Evolutionary conservation across 2,113 vertebrate species (phyloP).

Genomic region (Cyphomyrus discorhynchus): DNA sequence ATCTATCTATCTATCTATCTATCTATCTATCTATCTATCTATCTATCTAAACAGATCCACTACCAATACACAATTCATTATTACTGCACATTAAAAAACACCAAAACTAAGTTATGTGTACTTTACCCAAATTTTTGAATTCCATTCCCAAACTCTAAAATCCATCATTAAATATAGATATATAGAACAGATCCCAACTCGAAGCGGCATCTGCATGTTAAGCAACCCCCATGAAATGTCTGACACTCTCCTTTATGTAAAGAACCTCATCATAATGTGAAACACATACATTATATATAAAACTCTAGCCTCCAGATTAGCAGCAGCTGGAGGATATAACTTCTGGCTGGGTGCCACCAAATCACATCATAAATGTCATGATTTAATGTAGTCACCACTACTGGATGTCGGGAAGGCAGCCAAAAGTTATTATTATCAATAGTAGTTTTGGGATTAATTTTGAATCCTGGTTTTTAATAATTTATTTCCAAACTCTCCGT

Average conservation of each 20-base stretch:
- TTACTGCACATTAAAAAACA: neutral
- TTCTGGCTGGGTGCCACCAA: neutral
- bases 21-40: neutral
- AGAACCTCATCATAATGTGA: neutral
- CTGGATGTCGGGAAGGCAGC: neutral
- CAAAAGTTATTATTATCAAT: slow-evolving; percentile 1
- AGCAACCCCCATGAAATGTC: neutral
- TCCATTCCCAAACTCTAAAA: neutral
- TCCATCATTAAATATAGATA: neutral
- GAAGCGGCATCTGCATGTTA: neutral
- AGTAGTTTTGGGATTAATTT: neutral
- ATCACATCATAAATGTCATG: neutral
- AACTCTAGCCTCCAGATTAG: neutral
- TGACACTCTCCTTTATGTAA: neutral
- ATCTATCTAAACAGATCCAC: neutral
- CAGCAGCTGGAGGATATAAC: slow-evolving; percentile 6
- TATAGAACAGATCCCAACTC: neutral
- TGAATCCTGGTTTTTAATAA: neutral
- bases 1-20: no score
- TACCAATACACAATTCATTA: neutral
- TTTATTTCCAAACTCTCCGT: neutral
- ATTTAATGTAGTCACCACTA: neutral
- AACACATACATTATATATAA: slow-evolving; percentile 5
- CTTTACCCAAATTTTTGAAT: neutral
- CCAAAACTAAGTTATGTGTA: neutral